Evolutionary conservation across 1,140 invertebrate genomes (phyloP).

Genomic region (Hestina assimilis): DNA sequence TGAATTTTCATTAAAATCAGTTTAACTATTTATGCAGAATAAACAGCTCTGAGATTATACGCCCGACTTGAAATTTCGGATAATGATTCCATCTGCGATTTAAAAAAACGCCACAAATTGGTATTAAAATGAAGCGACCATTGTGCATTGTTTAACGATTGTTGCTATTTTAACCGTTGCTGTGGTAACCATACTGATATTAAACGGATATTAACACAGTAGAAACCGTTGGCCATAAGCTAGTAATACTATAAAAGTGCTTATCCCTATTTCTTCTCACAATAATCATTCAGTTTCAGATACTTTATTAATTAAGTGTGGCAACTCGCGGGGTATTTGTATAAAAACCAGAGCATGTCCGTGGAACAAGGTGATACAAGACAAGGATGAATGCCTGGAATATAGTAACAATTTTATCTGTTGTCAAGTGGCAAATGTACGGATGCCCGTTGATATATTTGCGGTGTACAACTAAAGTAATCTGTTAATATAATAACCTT

Average conservation of each 20-base stretch:
- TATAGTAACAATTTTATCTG: slow-evolving; percentile 32
- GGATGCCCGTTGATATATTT: slow-evolving; percentile 41
- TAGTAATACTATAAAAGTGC: neutral
- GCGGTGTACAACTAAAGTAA: slow-evolving; percentile 3
- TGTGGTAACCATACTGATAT: too few species aligned
- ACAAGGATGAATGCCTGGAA: slow-evolving; percentile 28
- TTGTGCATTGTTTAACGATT: neutral
- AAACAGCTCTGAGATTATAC: too few species aligned
- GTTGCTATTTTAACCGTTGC: neutral
- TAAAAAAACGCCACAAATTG: too few species aligned
- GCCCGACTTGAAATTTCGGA: too few species aligned
- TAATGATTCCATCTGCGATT: too few species aligned
- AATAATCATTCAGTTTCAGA: slow-evolving; percentile 14
- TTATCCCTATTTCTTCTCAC: neutral
- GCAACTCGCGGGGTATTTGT: slow-evolving; percentile 30
- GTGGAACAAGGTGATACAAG: slow-evolving; percentile 27
- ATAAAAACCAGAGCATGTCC: slow-evolving; percentile 33
- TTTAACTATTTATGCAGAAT: too few species aligned
- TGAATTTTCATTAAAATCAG: too few species aligned
- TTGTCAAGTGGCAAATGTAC: slow-evolving; percentile 31
- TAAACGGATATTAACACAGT: too few species aligned
- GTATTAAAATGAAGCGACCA: neutral
- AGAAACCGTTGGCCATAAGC: neutral
- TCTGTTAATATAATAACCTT: too few species aligned
- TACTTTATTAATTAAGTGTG: slow-evolving; percentile 17